Percentiles rank a stretch among this genome's conserved stretches.
These are phyloP conservation scores for Metalampra italica DNA, from an alignment of 2,888 invertebrate genomes.

Conservation along the genomic window DNA sequence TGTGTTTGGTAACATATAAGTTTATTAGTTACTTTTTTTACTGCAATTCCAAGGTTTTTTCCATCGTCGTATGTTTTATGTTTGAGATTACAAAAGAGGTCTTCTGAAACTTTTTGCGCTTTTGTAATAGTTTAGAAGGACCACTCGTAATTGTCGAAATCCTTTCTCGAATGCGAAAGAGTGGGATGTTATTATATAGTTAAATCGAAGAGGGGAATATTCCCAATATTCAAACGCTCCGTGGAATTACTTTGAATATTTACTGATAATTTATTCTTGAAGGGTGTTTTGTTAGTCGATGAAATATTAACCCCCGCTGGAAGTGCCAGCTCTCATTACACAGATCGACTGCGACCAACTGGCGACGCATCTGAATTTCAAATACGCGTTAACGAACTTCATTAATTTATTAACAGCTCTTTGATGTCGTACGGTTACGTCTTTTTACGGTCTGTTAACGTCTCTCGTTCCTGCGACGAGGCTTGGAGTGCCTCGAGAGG, in stretches of 20 bases:
- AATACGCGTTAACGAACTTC: slow-evolving; percentile 27
- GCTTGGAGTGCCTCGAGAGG: background rate
- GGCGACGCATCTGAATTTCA: slow-evolving; percentile 38
- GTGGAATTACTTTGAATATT: background rate
- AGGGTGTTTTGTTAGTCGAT: slow-evolving; percentile 24
- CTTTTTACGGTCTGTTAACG: no score
- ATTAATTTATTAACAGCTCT: slow-evolving; percentile 17
- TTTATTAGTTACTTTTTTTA: slow-evolving; percentile 35
- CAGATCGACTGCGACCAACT: slow-evolving; percentile 22
- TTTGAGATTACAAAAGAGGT: background rate
- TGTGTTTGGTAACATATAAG: slow-evolving; percentile 15
- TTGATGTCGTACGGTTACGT: background rate
- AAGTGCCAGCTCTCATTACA: slow-evolving; percentile 33
- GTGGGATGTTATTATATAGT: no score
- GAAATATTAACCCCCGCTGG: slow-evolving; percentile 30
- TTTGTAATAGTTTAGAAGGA: no score
- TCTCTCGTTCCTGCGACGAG: no score
- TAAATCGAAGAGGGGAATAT: no score
- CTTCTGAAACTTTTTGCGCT: no score
- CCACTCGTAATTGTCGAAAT: no score
- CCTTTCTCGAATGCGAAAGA: no score
- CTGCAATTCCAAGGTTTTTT: slow-evolving; percentile 21
- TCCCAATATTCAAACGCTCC: no score
- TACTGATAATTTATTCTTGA: slow-evolving; percentile 21
- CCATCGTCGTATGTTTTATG: slow-evolving; percentile 9